Conservation (phyloP, 2,113 vertebrate species). For the Mobula birostris region DNA sequence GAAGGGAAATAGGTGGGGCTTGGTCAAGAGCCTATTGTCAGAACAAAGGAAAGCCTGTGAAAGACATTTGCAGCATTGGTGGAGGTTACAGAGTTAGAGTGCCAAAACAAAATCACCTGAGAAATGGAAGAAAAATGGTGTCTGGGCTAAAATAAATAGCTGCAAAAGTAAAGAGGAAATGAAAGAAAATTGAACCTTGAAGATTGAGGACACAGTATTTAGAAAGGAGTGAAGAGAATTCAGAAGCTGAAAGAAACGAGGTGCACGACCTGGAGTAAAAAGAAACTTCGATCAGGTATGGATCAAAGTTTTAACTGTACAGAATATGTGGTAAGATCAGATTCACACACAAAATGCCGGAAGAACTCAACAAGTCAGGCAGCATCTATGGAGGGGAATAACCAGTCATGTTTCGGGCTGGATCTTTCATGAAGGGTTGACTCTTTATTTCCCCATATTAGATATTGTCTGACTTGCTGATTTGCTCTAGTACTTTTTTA, state of each 20-base stretch:
- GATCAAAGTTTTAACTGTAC: background rate
- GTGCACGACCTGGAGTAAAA: background rate
- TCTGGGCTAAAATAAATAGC: conserved; percentile 3
- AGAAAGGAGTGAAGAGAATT: background rate
- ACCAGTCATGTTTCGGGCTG: no score
- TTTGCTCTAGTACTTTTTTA: no score
- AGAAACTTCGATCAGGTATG: background rate
- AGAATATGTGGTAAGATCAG: conserved; percentile 10
- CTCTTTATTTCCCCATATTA: no score
- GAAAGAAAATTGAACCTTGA: background rate
- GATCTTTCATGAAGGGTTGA: no score
- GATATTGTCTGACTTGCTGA: no score
- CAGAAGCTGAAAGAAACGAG: background rate
- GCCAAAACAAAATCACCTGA: background rate
- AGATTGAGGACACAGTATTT: background rate
- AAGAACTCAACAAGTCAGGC: no score
- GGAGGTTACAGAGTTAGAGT: no score
- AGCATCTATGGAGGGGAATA: no score
- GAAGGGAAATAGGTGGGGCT: background rate
- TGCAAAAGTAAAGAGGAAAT: background rate
- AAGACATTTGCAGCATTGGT: background rate
- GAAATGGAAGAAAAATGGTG: background rate
- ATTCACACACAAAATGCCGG: no score
- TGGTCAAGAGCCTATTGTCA: background rate
- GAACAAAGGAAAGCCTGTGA: background rate